phyloP scores from a whole-genome alignment of 2,888 invertebrate species.

The Gryllus longicercus region DNA sequence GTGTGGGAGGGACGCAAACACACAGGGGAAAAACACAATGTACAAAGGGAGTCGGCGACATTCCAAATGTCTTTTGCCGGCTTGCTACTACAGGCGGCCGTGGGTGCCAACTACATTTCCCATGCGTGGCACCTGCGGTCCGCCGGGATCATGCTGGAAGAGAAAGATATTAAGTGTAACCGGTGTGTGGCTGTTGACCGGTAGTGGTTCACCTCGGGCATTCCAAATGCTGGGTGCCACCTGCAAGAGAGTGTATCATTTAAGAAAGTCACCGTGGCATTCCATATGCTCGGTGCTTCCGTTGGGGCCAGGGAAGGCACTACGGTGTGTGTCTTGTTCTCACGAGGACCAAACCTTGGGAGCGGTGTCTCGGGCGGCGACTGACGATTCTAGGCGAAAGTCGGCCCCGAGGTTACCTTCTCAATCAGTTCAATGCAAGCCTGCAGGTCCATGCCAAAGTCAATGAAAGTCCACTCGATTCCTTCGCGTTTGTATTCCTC shows the following conservation, averaged over 20 bases:
- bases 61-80: slow-evolving; percentile 5
- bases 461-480: slow-evolving; percentile 89
- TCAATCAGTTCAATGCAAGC: slow-evolving; percentile 77
- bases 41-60: not conserved
- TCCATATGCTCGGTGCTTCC: too few species aligned
- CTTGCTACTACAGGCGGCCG: not conserved
- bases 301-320: too few species aligned
- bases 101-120: not conserved
- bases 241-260: not conserved
- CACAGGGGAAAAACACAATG: too few species aligned
- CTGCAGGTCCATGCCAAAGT: slow-evolving; percentile 89
- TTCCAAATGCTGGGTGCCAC: slow-evolving; percentile 3
- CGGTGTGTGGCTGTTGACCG: not conserved
- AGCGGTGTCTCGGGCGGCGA: not conserved
- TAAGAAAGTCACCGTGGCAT: not conserved
- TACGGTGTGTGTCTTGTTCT: too few species aligned
- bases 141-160: too few species aligned
- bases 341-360: slow-evolving; percentile 3
- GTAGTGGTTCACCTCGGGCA: not conserved
- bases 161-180: not conserved
- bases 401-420: slow-evolving; percentile 54
- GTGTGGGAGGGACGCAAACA: too few species aligned
- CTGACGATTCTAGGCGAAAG: not conserved
- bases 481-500: slow-evolving; percentile 89
- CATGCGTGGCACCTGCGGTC: not conserved